Evolutionary conservation across 2,113 vertebrate genomes (phyloP), one percentile per base, ranked within the genome.

Genomic region (Neomonachus schauinslandi): DNA sequence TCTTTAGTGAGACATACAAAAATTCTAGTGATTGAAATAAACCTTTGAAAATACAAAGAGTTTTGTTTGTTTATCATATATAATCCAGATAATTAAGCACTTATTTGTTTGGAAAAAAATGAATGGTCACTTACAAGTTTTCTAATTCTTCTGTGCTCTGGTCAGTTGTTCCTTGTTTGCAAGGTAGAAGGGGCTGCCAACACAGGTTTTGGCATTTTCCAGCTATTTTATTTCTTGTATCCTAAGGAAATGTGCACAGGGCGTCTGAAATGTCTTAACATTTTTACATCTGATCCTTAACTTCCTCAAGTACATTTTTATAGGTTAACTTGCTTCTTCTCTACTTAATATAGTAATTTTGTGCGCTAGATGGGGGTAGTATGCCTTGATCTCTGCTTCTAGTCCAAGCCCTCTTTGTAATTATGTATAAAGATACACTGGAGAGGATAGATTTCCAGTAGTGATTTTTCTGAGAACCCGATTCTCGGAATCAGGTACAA

Each of bases 41-140:
- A 36, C 53, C 26, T 95, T 88, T 51, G 10, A 85, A 85, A 71
- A 49, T 77, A 9, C 22, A 24, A 51, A 49, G 61, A 16, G 39
- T 84, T 94, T 96, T 24, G 57, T 90, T 91, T 96, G n/a, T 79
- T 86, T 72, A 51, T 83, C 53, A 10, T 36, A 22, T 93, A 33
- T 82, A 51, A 81, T 79, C 15, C 28, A 86, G 67, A 74, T 46
- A 63, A 33, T 49, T n/a, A 87, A 63, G 13, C 28, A 63, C 2
- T 46, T 91, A 69, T 65, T 95, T 80, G 22, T 55, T 55, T 61
- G 8, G 11, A 15, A 36, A 19, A 31, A 63, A 59, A 28, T 18
- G 2, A 3, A 19, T 36, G 63, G 31, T 91, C 11, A 31, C 57
- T 57, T 49, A 81, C 19, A 28, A 77, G 4, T 31, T 93, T 84